phyloP scores from a whole-genome alignment of 2,888 invertebrate genomes.

The Adineta ricciae region DNA sequence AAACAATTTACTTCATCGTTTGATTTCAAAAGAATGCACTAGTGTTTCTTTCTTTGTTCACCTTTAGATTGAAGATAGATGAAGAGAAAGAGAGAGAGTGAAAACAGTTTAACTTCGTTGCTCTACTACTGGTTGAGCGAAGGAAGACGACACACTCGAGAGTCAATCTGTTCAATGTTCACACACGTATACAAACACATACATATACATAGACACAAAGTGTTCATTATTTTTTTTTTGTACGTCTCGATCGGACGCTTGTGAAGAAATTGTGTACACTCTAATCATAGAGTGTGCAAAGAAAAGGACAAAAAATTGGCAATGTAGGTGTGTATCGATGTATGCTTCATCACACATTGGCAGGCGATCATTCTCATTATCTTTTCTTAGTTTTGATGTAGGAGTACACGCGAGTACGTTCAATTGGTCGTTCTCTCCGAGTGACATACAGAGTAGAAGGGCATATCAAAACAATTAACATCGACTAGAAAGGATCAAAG shows the following conservation, averaged over 20 bases:
- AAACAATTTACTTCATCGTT: not conserved
- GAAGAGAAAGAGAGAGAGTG: not conserved
- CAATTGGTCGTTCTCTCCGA: not conserved
- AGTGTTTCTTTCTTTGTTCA: not conserved
- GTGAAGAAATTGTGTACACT: not conserved
- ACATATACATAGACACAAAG: not conserved
- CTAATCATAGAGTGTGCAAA: not conserved
- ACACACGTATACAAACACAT: not conserved
- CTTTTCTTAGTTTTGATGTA: not conserved
- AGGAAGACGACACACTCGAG: conserved; percentile 1
- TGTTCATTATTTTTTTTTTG: conserved; percentile 12
- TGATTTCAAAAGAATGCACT: not conserved
- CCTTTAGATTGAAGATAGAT: not conserved
- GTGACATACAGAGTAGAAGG: not conserved
- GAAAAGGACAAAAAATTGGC: not conserved
- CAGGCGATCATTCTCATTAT: conserved; percentile 12
- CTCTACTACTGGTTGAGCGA: not conserved
- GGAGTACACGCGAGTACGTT: not conserved
- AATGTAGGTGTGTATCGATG: not conserved
- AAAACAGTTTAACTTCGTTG: conserved; percentile 2
- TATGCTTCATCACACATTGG: not conserved
- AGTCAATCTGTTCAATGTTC: not conserved
- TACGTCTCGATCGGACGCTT: not conserved
- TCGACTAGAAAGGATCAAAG: not conserved
- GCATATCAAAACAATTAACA: not conserved